These are phyloP conservation scores for Pandion haliaetus DNA, from an alignment of 2,113 vertebrate species.

Conservation along the genomic window DNA sequence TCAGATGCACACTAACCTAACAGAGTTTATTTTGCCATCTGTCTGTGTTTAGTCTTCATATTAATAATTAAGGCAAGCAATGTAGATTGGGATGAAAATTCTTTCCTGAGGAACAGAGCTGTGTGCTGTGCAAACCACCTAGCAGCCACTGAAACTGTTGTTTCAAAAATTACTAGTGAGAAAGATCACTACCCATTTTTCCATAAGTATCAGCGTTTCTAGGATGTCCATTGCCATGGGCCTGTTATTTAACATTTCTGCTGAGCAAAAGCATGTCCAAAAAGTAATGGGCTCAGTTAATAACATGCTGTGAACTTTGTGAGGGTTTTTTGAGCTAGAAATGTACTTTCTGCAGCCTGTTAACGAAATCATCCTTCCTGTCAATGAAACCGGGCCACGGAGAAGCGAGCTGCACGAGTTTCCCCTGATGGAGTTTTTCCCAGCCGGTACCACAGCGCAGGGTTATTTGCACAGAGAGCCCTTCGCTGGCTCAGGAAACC, in stretches of 20 bases:
- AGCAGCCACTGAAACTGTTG: neutral
- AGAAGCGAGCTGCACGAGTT: neutral
- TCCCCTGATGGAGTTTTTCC: neutral
- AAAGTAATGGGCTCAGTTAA: neutral
- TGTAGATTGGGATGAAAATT: neutral
- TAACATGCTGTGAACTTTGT: neutral
- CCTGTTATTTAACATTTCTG: neutral
- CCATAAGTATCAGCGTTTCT: neutral
- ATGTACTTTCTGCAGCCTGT: neutral
- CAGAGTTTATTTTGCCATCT: slow-evolving; percentile 58
- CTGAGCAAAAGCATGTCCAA: neutral
- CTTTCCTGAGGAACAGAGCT: neutral
- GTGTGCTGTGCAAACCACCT: neutral
- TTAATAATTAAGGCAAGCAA: slow-evolving; percentile 36
- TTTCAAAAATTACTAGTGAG: neutral
- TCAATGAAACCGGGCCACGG: neutral
- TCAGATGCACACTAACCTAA: slow-evolving; percentile 35
- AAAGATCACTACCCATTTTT: neutral
- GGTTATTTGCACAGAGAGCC: neutral
- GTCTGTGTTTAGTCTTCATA: slow-evolving; percentile 53
- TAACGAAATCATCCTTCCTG: neutral
- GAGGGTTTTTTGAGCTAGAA: neutral
- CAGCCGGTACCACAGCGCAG: neutral
- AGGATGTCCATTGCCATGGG: neutral
- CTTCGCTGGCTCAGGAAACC: neutral